Conservation (phyloP, 2,888 invertebrate species). For the Gnatocerus cornutus region DNA sequence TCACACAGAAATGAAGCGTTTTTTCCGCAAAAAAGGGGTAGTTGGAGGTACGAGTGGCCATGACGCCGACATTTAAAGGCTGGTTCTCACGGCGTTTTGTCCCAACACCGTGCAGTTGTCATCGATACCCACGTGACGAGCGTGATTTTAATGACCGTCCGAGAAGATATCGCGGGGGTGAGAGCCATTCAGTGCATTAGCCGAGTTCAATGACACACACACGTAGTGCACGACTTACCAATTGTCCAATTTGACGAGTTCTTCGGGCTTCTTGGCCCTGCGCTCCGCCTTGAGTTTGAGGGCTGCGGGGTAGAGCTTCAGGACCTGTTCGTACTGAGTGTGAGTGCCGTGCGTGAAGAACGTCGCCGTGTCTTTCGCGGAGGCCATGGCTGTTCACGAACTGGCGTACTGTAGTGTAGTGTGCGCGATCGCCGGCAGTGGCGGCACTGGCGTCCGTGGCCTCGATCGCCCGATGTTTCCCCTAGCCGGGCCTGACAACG, state of each 20-base stretch:
- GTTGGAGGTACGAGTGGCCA: slow-evolving; percentile 58
- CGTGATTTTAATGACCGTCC: slow-evolving; percentile 80
- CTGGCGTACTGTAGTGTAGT: slow-evolving; percentile 60
- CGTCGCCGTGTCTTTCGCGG: slow-evolving; percentile 85
- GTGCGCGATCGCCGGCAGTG: slow-evolving; percentile 39
- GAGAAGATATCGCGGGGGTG: slow-evolving; percentile 75
- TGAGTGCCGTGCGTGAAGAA: slow-evolving; percentile 94
- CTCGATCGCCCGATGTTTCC: slow-evolving; percentile 68
- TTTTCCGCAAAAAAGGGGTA: neutral
- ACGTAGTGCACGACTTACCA: slow-evolving; percentile 81
- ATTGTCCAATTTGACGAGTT: slow-evolving; percentile 94
- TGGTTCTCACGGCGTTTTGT: slow-evolving; percentile 17
- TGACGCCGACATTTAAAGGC: slow-evolving; percentile 59
- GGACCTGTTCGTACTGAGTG: slow-evolving; percentile 89
- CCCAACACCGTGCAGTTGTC: slow-evolving; percentile 71
- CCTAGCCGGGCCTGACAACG: slow-evolving; percentile 68
- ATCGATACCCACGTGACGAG: slow-evolving; percentile 82
- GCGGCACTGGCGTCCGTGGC: slow-evolving; percentile 58
- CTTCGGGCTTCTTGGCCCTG: slow-evolving; percentile 94
- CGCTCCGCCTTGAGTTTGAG: slow-evolving; percentile 91
- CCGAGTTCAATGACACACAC: slow-evolving; percentile 66
- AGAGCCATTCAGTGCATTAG: slow-evolving; percentile 61
- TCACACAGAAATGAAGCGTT: too few species aligned
- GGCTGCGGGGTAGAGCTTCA: slow-evolving; percentile 93
- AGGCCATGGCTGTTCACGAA: slow-evolving; percentile 66